Evolutionary conservation across 1,140 invertebrate species (phyloP).

Genomic region (Philotrypesis tridentata): DNA sequence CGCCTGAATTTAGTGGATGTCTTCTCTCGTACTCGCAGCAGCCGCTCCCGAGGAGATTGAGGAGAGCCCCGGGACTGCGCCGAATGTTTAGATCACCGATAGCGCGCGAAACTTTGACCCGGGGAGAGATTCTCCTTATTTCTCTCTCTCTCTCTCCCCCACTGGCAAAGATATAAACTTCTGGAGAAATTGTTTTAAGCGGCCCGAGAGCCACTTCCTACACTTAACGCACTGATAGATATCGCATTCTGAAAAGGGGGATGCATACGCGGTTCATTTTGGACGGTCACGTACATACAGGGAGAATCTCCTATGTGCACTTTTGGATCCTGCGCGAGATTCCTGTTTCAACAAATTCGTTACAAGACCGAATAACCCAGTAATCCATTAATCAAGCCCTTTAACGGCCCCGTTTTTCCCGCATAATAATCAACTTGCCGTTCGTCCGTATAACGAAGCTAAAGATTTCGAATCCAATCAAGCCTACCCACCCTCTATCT

Average conservation of each 20-base stretch:
- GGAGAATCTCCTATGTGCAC: neutral
- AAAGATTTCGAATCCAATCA: constrained; percentile 46
- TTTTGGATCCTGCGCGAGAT: neutral
- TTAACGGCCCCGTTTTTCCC: neutral
- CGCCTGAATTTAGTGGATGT: constrained; percentile 38
- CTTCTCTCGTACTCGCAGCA: constrained; percentile 2
- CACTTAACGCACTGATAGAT: neutral
- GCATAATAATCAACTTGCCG: constrained; percentile 30
- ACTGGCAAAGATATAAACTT: constrained; percentile 6
- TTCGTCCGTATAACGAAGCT: constrained; percentile 13
- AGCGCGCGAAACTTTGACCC: constrained; percentile 9
- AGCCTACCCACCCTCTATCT: neutral
- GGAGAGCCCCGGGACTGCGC: constrained; percentile 26
- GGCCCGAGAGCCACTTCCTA: neutral
- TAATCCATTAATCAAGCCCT: constrained; percentile 17
- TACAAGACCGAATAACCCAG: neutral
- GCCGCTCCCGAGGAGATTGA: constrained; percentile 12
- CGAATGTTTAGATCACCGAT: constrained; percentile 44
- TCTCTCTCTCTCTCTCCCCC: neutral
- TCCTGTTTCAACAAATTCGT: no score
- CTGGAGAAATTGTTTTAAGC: constrained; percentile 29
- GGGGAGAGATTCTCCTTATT: neutral
- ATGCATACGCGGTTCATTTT: neutral
- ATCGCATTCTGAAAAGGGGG: neutral
- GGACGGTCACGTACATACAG: neutral